A percentile compares a stretch with the other conserved stretches of the same genome.
Conservation (phyloP, 1,140 invertebrate genomes). For the Potamilus streckersoni region DNA sequence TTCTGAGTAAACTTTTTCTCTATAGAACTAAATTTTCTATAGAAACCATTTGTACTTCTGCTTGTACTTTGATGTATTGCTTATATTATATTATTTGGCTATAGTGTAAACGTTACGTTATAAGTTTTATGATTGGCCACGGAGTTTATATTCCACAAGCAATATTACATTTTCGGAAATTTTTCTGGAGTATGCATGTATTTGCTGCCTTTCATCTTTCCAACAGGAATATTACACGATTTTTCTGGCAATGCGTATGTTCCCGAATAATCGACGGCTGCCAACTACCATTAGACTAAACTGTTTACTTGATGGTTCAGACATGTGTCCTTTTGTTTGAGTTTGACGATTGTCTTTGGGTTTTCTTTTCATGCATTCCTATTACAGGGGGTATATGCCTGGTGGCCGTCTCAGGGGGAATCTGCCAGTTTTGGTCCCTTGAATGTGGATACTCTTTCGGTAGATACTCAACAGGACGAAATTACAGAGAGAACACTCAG, state of each 20-base stretch:
- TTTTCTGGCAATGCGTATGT: not conserved
- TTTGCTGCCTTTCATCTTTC: too few relatives aligned
- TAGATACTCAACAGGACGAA: constrained; percentile 27
- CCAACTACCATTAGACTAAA: not conserved
- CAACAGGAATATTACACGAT: not conserved
- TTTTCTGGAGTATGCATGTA: too few relatives aligned
- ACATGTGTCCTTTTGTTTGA: not conserved
- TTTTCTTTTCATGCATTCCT: not conserved
- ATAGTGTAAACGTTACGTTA: too few relatives aligned
- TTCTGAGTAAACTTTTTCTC: too few relatives aligned
- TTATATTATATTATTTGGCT: too few relatives aligned
- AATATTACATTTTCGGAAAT: too few relatives aligned
- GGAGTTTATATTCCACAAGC: too few relatives aligned
- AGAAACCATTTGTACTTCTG: too few relatives aligned
- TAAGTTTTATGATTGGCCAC: too few relatives aligned
- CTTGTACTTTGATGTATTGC: too few relatives aligned
- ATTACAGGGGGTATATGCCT: constrained; percentile 30
- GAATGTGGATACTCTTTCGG: constrained; percentile 28
- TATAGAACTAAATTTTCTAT: too few relatives aligned
- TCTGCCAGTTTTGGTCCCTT: constrained; percentile 36
- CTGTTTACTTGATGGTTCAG: not conserved
- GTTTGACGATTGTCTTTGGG: not conserved
- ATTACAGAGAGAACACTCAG: constrained; percentile 35
- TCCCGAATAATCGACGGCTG: not conserved
- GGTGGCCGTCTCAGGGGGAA: constrained; percentile 46